These are phyloP conservation scores for Cyprinodon brontotheroides DNA, from an alignment of 2,113 vertebrate genomes.

Conservation along the genomic window DNA sequence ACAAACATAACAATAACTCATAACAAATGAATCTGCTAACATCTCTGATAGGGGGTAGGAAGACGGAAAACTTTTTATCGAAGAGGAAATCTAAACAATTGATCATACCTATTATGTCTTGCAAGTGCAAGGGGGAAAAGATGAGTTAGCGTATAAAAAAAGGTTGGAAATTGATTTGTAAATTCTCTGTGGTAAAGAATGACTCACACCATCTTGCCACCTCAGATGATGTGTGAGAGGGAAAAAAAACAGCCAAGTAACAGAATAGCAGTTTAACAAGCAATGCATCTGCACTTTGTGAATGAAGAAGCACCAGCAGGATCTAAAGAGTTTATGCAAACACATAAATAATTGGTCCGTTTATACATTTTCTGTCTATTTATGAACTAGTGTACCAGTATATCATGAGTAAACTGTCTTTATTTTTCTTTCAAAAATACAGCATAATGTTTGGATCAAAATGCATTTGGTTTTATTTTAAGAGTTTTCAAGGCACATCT, in stretches of 20 bases:
- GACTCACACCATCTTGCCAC: slow-evolving; percentile 54
- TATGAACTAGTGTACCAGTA: slow-evolving; percentile 3
- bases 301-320: slow-evolving; percentile 17
- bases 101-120: slow-evolving; percentile 36
- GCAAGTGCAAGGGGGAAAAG: slow-evolving; percentile 21
- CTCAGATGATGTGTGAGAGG: slow-evolving; percentile 36
- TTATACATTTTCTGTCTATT: slow-evolving; percentile 9
- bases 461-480: slow-evolving; percentile 34
- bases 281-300: slow-evolving; percentile 6
- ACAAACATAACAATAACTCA: too few relatives aligned
- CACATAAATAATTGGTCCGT: slow-evolving; percentile 7
- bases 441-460: slow-evolving; percentile 20
- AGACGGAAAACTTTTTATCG: background rate
- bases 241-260: slow-evolving; percentile 23
- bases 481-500: slow-evolving; percentile 34
- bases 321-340: slow-evolving; percentile 15
- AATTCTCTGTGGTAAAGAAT: slow-evolving; percentile 61
- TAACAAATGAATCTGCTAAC: too few relatives aligned
- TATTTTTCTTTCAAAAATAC: slow-evolving; percentile 23
- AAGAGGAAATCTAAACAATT: slow-evolving; percentile 46
- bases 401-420: background rate
- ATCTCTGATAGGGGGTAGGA: too few relatives aligned
- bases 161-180: slow-evolving; percentile 57
- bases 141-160: background rate
- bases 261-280: slow-evolving; percentile 23